These are phyloP conservation scores for Garra rufa DNA, from an alignment of 2,113 vertebrate genomes.

Conservation along the genomic window DNA sequence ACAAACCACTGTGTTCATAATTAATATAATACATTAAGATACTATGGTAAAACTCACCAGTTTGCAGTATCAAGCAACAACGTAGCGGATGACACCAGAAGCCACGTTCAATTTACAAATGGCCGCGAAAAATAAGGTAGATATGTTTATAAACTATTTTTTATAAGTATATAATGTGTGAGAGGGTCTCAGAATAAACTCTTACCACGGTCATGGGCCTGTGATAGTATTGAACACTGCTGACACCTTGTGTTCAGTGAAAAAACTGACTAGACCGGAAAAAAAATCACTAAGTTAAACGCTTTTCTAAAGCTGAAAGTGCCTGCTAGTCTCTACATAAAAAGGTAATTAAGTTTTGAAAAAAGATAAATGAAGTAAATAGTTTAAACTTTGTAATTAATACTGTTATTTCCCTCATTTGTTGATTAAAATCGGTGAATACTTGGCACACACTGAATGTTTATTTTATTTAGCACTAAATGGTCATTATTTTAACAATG, in stretches of 20 bases:
- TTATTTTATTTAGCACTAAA: not conserved
- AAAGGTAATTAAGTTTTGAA: not conserved
- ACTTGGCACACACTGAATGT: not conserved
- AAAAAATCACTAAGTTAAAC: not conserved
- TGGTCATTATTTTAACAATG: not conserved
- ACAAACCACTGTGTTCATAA: too few relatives aligned
- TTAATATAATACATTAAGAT: too few relatives aligned
- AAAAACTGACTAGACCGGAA: not conserved
- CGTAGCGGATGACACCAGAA: too few relatives aligned
- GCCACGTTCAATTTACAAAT: too few relatives aligned
- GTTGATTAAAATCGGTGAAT: not conserved
- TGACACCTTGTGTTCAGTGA: conserved; percentile 24
- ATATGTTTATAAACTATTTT: not conserved
- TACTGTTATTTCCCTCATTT: not conserved
- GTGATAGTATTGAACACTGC: not conserved
- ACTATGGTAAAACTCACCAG: too few relatives aligned
- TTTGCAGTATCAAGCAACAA: too few relatives aligned
- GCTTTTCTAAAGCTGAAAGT: not conserved
- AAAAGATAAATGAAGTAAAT: not conserved
- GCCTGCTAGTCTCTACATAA: not conserved
- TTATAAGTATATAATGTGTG: not conserved
- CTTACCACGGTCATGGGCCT: too few relatives aligned
- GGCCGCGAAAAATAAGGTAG: too few relatives aligned
- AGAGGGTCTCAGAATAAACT: not conserved
- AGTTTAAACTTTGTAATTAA: not conserved